Evolutionary conservation across 2,888 invertebrate species (phyloP).

Genomic region (Nomada goodeniana): DNA sequence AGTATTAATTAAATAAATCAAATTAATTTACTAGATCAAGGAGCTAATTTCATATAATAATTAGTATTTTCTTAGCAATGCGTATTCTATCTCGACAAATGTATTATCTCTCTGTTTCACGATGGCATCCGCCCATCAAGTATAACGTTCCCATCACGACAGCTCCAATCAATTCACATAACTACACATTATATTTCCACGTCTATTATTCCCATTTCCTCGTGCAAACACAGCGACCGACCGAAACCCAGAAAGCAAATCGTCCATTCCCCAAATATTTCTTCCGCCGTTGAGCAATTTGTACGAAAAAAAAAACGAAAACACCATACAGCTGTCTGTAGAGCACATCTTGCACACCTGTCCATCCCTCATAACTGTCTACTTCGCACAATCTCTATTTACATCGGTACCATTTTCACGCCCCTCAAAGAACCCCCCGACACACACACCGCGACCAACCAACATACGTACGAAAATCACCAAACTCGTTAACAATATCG

Average conservation of each 20-base stretch:
- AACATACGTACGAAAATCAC: background rate
- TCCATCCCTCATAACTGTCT: background rate
- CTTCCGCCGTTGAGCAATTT: background rate
- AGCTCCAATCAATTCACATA: too few relatives aligned
- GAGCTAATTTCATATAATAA: too few relatives aligned
- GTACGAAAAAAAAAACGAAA: background rate
- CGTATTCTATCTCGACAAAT: too few relatives aligned
- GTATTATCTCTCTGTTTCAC: too few relatives aligned
- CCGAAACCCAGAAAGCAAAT: background rate
- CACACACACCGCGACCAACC: too few relatives aligned
- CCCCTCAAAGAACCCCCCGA: background rate
- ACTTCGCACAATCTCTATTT: background rate
- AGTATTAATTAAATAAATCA: too few relatives aligned
- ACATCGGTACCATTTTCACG: background rate
- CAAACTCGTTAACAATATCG: conserved; percentile 22
- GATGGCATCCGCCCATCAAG: too few relatives aligned
- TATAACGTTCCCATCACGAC: too few relatives aligned
- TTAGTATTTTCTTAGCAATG: too few relatives aligned
- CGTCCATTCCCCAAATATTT: background rate
- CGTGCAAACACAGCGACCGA: background rate
- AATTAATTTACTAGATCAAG: too few relatives aligned
- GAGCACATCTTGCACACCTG: background rate
- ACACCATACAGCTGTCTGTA: background rate
- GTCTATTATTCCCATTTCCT: background rate
- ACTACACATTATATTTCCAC: too few relatives aligned